Percentiles rank a stretch among this genome's conserved stretches.
phyloP scores from a whole-genome alignment of 1,140 invertebrate genomes.

The Arion vulgaris region DNA sequence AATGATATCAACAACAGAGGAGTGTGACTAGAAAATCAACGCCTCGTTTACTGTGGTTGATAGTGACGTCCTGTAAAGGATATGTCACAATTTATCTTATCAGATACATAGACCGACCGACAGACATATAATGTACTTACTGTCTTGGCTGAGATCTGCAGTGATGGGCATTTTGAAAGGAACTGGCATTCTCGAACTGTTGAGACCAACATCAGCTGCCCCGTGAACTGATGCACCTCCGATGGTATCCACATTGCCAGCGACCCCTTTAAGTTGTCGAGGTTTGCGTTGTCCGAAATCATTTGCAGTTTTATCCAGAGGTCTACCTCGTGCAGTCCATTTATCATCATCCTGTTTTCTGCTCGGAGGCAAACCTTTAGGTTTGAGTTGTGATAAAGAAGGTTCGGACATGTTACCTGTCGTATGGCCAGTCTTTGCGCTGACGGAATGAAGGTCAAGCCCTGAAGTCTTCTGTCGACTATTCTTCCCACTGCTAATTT shows the following conservation, averaged over 20 bases:
- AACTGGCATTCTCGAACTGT: neutral
- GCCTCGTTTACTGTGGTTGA: too few relatives aligned
- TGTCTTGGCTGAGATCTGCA: slow-evolving; percentile 27
- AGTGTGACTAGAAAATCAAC: too few relatives aligned
- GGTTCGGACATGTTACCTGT: neutral
- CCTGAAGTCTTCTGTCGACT: neutral
- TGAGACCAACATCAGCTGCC: neutral
- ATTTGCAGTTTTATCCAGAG: neutral
- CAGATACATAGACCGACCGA: too few relatives aligned
- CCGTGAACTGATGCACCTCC: neutral
- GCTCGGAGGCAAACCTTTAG: neutral
- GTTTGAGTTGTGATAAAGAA: neutral
- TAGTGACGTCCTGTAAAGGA: too few relatives aligned
- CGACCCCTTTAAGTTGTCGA: neutral
- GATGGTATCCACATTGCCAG: neutral
- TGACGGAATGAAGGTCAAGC: neutral
- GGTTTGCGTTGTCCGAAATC: neutral
- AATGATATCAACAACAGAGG: too few relatives aligned
- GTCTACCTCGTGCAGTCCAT: neutral
- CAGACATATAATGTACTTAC: slow-evolving; percentile 19
- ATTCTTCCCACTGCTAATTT: neutral
- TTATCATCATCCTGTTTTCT: slow-evolving; percentile 18
- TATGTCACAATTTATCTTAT: too few relatives aligned
- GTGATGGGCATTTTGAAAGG: slow-evolving; percentile 35
- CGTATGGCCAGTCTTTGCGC: neutral